phyloP scores from a whole-genome alignment of 2,113 vertebrate species.

The Cichladusa arquata region DNA sequence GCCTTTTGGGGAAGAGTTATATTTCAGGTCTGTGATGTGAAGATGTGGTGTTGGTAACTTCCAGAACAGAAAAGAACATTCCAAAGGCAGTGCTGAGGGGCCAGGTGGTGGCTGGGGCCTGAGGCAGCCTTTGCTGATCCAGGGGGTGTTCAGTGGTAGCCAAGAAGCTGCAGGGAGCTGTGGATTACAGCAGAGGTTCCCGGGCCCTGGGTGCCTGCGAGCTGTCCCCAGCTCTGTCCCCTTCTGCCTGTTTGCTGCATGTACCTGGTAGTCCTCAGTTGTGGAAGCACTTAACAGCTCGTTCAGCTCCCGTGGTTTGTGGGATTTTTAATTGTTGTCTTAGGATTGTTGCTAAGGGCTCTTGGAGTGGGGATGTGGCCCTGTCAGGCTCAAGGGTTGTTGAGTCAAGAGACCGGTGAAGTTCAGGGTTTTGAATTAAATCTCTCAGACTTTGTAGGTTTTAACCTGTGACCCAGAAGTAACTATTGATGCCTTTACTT shows the following conservation, averaged over 20 bases:
- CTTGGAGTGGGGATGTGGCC: too few relatives aligned
- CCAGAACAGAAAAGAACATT: rapidly evolving
- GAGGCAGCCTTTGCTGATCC: neutral
- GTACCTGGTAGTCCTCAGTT: neutral
- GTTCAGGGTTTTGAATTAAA: neutral
- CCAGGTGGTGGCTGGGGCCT: neutral
- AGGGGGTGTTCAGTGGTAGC: rapidly evolving
- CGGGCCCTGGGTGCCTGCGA: neutral
- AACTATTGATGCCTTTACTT: neutral
- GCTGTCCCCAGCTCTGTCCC: neutral
- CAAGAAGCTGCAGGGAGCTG: neutral
- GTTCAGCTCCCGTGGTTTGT: neutral
- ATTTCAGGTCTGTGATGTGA: neutral
- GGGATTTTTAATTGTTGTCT: neutral
- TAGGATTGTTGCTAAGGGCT: neutral
- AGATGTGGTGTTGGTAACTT: neutral
- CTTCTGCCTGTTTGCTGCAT: rapidly evolving
- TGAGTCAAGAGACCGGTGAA: neutral
- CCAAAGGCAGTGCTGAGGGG: neutral
- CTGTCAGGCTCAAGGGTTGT: neutral
- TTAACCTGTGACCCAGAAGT: neutral
- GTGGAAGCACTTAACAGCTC: rapidly evolving
- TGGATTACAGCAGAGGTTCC: neutral
- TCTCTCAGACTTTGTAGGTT: neutral
- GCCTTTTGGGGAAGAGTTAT: neutral